Evolutionary conservation across 2,113 vertebrate genomes (phyloP), one percentile per base, ranked within the genome.

Genomic region (Syrrhaptes paradoxus): DNA sequence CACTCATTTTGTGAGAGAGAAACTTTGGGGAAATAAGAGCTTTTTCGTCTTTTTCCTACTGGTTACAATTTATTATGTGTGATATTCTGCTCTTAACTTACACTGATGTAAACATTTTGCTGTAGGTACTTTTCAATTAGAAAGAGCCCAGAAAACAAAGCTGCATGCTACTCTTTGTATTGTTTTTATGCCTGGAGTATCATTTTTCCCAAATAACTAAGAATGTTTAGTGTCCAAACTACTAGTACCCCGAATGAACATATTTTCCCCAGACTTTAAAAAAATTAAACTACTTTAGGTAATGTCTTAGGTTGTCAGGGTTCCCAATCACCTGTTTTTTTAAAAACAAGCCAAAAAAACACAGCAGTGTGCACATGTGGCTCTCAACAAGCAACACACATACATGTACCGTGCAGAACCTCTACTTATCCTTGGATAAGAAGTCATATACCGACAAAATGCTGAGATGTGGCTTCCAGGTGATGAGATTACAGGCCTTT

Each of bases 1-100:
- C 0, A 0, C 13, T 59, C 24, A 4, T 49, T 59, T 38, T 4
- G 38, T 38, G 48, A 66, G 41, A 57, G 26, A 85, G 14, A 34
- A 85, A 38, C 43, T 51, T 48, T 5, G 16, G 52, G 32, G 43
- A 55, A 77, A 85, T 26, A 61, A 24, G 24, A 93, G 6, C 29
- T 21, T 9, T 17, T 11, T 32, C 0, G 1, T 34, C 29, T 55
- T 89, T 67, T 75, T 59, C 34, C 52, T 55, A 8, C 6, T 43
- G 10, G 20, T 38, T 67, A 22, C 70, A 26, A 13, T 26, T 55
- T 24, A 32, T 31, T 52, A 34, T 7, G 4, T 8, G 10, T 36
- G 16, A 52, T 22, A 26, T 31, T 75, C 22, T 55, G 25, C 48
- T 71, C 34, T 59, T 84, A 12, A 4, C 22, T 55, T 12, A 10